Conservation (phyloP, 2,888 invertebrate species). For the Thereva unica region DNA sequence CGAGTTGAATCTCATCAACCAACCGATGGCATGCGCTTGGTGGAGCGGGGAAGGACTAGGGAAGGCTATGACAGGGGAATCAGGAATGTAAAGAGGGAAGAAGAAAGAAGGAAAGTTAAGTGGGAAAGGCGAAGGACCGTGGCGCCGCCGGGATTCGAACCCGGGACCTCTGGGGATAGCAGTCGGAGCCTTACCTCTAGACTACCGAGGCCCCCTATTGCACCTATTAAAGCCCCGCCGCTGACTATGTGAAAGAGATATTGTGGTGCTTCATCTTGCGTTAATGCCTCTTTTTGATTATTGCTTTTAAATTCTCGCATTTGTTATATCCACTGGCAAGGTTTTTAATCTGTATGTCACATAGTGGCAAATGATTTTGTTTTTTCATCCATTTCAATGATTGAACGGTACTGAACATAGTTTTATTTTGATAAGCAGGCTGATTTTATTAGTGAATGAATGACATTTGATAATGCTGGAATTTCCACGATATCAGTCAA, state of each 20-base stretch:
- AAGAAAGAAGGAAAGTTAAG: too few relatives aligned
- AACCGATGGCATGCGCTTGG: too few relatives aligned
- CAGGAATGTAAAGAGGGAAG: too few relatives aligned
- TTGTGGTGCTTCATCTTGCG: not conserved
- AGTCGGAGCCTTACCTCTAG: too few relatives aligned
- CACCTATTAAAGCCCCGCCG: too few relatives aligned
- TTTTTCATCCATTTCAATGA: not conserved
- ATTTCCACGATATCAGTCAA: conserved; percentile 38
- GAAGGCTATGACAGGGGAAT: too few relatives aligned
- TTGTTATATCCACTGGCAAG: conserved; percentile 36
- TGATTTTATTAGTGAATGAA: conserved; percentile 37
- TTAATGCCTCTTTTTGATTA: conserved; percentile 7
- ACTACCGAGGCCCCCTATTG: too few relatives aligned
- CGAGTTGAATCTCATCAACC: too few relatives aligned
- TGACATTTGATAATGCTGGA: conserved; percentile 34
- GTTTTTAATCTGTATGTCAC: conserved; percentile 43
- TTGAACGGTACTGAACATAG: not conserved
- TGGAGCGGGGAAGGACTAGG: too few relatives aligned
- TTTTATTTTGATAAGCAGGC: conserved; percentile 39
- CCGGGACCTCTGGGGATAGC: too few relatives aligned
- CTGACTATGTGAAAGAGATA: not conserved
- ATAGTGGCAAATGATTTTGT: not conserved
- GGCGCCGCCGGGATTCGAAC: too few relatives aligned
- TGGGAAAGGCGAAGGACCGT: too few relatives aligned
- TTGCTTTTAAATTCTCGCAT: conserved; percentile 31